Conservation (phyloP, 2,888 invertebrate species). For the Junonia oenone region DNA sequence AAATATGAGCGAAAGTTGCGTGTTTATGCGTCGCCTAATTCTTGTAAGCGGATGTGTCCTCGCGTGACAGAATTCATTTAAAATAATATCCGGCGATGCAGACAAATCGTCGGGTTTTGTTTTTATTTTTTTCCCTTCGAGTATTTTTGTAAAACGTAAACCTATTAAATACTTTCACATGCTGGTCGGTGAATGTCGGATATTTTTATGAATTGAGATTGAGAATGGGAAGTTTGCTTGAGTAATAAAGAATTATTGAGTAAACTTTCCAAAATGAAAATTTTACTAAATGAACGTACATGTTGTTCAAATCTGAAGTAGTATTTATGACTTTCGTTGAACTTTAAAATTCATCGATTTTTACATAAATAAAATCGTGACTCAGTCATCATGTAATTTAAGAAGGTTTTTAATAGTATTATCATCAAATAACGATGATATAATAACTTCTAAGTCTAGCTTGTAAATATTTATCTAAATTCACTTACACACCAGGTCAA, state of each 20-base stretch:
- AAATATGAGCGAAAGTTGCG: not conserved
- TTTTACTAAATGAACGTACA: too few species aligned
- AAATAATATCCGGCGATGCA: conserved; percentile 27
- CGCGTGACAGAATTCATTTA: conserved; percentile 28
- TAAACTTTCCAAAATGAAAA: not conserved
- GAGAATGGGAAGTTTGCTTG: not conserved
- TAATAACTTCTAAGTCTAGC: too few species aligned
- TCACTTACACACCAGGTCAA: not conserved
- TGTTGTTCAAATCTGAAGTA: too few species aligned
- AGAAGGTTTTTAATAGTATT: too few species aligned
- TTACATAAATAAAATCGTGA: too few species aligned
- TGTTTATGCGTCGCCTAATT: not conserved
- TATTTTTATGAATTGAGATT: not conserved
- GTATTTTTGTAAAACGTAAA: conserved; percentile 17
- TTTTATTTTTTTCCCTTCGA: conserved; percentile 11
- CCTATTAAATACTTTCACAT: conserved; percentile 19
- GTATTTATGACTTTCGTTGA: too few species aligned
- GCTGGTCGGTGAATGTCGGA: not conserved
- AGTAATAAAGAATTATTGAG: not conserved
- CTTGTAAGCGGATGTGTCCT: conserved; percentile 18
- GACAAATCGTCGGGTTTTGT: conserved; percentile 19
- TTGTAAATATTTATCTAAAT: too few species aligned
- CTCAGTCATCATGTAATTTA: too few species aligned
- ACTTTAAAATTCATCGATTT: too few species aligned
- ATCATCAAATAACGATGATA: too few species aligned